phyloP scores from a whole-genome alignment of 30 jellyfish, hydroid and myxozoan genomes.

The Clytia hemisphaerica region DNA sequence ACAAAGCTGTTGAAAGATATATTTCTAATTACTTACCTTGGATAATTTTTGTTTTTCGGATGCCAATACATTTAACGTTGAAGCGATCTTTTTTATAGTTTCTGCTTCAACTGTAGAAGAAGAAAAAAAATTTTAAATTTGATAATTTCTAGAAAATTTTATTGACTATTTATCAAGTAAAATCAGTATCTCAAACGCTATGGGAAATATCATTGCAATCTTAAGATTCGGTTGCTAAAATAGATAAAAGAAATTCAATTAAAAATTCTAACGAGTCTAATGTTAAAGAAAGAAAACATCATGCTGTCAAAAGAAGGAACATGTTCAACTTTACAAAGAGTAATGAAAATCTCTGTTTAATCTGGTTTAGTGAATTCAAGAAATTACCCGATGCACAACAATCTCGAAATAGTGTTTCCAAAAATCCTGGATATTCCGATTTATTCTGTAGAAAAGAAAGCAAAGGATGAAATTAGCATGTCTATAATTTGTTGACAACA shows the following conservation, averaged over 20 bases:
- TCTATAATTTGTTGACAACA: no score
- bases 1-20: not conserved
- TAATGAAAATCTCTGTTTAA: no score
- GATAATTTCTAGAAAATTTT: not conserved
- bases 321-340: no score
- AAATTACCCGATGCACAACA: conserved; percentile 87
- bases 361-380: no score
- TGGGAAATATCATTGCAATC: no score
- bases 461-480: no score
- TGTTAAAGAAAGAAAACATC: no score
- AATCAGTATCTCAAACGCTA: no score
- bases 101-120: conserved; percentile 61
- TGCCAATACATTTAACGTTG: conserved; percentile 64
- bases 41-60: conserved; percentile 61
- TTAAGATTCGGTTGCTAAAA: no score
- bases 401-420: conserved; percentile 83
- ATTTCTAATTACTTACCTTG: conserved; percentile 37
- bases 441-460: conserved; percentile 33
- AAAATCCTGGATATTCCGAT: conserved; percentile 59
- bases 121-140: not conserved
- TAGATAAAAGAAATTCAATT: no score
- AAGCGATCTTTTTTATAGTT: conserved; percentile 64
- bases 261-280: no score
- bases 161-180: not conserved
- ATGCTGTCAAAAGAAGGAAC: no score